phyloP scores from a whole-genome alignment of 2,113 vertebrate genomes.

The Amblyornis subalaris region DNA sequence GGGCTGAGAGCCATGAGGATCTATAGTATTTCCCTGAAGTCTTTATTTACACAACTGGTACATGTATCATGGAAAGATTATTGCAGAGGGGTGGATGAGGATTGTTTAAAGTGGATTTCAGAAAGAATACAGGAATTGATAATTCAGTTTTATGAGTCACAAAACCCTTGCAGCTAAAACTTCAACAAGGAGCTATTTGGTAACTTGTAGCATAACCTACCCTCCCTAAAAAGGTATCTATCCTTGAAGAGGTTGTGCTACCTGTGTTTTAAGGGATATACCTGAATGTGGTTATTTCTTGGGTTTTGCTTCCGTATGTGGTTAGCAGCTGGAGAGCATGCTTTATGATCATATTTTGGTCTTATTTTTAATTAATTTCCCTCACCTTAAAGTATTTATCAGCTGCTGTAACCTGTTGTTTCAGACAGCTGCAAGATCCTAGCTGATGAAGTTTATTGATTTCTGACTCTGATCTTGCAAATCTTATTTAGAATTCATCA shows the following conservation, averaged over 20 bases:
- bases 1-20: background rate
- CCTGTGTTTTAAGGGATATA: background rate
- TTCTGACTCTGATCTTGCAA: conserved; percentile 13
- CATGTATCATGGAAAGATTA: background rate
- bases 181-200: background rate
- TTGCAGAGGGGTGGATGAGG: background rate
- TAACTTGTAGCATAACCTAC: background rate
- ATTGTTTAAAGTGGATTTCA: background rate
- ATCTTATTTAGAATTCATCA: background rate
- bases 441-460: conserved; percentile 41
- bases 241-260: background rate
- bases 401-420: conserved; percentile 8
- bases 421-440: conserved; percentile 3
- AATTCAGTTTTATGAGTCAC: background rate
- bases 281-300: background rate
- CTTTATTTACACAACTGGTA: background rate
- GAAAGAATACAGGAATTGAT: background rate
- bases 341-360: conserved; percentile 11
- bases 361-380: conserved; percentile 30
- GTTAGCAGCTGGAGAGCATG: background rate
- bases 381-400: conserved; percentile 19
- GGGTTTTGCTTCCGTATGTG: background rate
- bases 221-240: background rate
- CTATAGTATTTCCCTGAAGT: background rate
- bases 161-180: background rate